Evolutionary conservation across 1,140 invertebrate species (phyloP).

Genomic region (Heliconius hewitsoni): DNA sequence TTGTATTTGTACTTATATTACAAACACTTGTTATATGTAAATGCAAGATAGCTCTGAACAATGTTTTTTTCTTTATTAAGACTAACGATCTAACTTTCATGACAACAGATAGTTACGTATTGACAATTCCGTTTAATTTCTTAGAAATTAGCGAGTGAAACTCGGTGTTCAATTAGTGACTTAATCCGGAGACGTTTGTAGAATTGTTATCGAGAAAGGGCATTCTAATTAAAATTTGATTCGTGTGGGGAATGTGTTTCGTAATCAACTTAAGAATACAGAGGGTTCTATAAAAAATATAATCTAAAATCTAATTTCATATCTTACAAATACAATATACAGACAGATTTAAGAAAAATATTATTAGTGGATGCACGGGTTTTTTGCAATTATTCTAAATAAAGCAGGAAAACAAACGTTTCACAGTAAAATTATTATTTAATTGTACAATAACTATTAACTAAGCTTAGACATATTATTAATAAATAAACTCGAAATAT

Average conservation of each 20-base stretch:
- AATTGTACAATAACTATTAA: too few relatives aligned
- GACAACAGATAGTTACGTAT: conserved; percentile 7
- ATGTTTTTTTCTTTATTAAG: neutral
- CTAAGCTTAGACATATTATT: too few relatives aligned
- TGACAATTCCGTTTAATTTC: neutral
- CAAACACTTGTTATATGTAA: too few relatives aligned
- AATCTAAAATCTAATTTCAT: too few relatives aligned
- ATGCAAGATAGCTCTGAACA: too few relatives aligned
- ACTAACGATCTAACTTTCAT: neutral
- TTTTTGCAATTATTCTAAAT: too few relatives aligned
- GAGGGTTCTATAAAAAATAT: conserved; percentile 19
- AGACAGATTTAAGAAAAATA: neutral
- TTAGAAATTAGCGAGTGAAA: conserved; percentile 10
- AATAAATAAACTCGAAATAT: too few relatives aligned
- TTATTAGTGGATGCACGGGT: neutral
- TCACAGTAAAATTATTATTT: too few relatives aligned
- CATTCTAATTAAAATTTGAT: conserved; percentile 31
- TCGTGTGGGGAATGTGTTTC: conserved; percentile 29
- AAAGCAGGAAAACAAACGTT: too few relatives aligned
- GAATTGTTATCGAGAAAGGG: conserved; percentile 32
- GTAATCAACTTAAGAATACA: conserved; percentile 31
- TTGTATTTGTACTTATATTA: too few relatives aligned
- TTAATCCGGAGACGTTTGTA: conserved; percentile 19
- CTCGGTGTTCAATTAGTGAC: conserved; percentile 11
- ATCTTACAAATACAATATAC: too few relatives aligned